Base-by-base conservation (phyloP, 2,888 invertebrate species). In the Nomada goodeniana region DNA sequence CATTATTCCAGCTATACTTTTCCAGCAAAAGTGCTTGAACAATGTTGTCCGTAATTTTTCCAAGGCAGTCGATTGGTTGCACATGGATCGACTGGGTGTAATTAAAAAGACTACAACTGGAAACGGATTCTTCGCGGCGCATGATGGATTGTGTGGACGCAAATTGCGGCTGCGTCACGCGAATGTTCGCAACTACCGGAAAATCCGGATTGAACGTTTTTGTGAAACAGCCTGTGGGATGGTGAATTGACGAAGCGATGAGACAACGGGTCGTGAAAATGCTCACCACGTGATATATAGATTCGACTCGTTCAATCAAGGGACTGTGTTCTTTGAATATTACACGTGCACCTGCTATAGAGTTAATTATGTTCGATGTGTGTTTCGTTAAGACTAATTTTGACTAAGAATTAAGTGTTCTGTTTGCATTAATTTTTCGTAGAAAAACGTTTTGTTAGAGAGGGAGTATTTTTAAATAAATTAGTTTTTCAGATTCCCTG, bases 101-200 rank as follows among this genome's bases (percentile, higher is more conserved):
- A 74, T 78, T 79, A 79, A 75, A 75, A 75, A 55, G 61, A 52
- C 68, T 73, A 71, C 50, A 67, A 53, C 59, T 29, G 50, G 60
- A 47, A 59, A 52, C 64, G 53, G 53, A 68, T 59, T 72, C 77
- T 73, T 65, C 55, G 65, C 64, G 65, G 64, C 64, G 55, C 15
- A 57, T 76, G 64, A 71, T 53, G 65, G 73, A 78, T 73, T 44
- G 65, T 59, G 47, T 29, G 67, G 65, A 50, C 60, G 59, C 42
- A 52, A 65, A 72, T 73, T 73, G 73, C 44, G 53, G 36, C n/a
- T 20, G 67, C 42, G 52, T 57, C 65, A 50, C 53, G 70, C 36
- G 71, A 61, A 63, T 65, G 64, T 63, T 76, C 36, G 55, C 57
- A 52, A 60, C 71, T 65, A 59, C 29, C 57, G 23, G 50, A 57